A percentile compares a stretch with the other conserved stretches of the same genome.
phyloP scores from a whole-genome alignment of 2,113 vertebrate genomes.

The Cettia cetti region DNA sequence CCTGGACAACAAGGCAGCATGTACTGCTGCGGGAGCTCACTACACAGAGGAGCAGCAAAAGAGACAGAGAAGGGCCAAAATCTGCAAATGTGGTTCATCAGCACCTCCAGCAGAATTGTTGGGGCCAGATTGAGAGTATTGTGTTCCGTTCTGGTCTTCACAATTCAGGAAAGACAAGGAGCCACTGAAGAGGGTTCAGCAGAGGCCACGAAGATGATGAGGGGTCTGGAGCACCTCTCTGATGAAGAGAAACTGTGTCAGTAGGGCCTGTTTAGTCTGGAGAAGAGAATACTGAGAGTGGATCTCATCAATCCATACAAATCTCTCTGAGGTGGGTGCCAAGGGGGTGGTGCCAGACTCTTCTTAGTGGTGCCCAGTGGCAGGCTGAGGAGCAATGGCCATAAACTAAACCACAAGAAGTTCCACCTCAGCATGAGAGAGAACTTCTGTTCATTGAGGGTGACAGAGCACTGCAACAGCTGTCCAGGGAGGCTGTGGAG shows the following conservation, averaged over 20 bases:
- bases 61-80: background rate
- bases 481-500: background rate
- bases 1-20: background rate
- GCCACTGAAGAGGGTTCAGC: background rate
- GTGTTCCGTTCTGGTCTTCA: background rate
- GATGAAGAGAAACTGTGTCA: background rate
- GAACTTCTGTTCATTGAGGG: background rate
- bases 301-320: background rate
- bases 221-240: background rate
- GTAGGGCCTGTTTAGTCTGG: background rate
- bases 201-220: background rate
- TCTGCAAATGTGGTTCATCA: background rate
- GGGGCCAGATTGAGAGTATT: too few species aligned
- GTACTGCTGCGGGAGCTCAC: background rate
- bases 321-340: background rate
- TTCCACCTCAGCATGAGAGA: background rate
- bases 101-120: background rate
- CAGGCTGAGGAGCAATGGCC: background rate
- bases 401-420: background rate
- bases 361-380: fast-evolving
- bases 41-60: background rate
- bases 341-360: background rate
- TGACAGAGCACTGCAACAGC: background rate
- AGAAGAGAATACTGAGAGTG: background rate
- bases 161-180: background rate